A percentile compares a stretch with the other conserved stretches of the same genome.
Conservation (phyloP, 2,113 vertebrate genomes). For the Pachypanchax playfairii region DNA sequence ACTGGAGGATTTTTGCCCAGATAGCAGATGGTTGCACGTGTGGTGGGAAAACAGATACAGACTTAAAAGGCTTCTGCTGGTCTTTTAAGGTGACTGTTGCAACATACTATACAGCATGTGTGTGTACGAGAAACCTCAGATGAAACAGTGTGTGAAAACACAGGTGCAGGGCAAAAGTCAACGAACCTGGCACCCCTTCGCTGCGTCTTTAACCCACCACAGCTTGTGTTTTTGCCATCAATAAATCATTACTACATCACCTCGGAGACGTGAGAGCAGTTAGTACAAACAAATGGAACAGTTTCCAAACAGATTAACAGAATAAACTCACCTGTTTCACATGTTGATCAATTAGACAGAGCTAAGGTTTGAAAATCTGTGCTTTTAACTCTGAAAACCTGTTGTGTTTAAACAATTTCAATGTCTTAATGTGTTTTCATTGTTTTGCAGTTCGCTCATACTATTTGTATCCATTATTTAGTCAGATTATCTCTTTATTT, state of each 20-base stretch:
- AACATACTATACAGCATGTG: constrained; percentile 42
- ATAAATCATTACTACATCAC: constrained; percentile 23
- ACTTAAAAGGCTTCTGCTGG: constrained; percentile 46
- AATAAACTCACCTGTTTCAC: neutral
- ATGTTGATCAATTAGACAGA: neutral
- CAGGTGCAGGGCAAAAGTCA: constrained; percentile 68
- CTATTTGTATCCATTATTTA: too few relatives aligned
- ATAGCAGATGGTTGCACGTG: constrained; percentile 42
- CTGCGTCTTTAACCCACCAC: constrained; percentile 20
- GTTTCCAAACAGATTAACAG: constrained; percentile 13
- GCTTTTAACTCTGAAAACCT: neutral
- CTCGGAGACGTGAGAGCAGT: neutral
- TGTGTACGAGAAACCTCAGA: constrained; percentile 34
- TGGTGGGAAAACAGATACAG: constrained; percentile 25
- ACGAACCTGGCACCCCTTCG: constrained; percentile 45
- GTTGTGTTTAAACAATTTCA: too few relatives aligned
- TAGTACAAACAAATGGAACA: constrained; percentile 27
- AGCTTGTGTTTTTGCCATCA: constrained; percentile 43
- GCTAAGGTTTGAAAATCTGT: neutral
- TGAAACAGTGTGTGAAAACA: constrained; percentile 43
- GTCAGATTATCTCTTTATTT: too few relatives aligned
- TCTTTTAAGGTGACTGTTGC: constrained; percentile 70
- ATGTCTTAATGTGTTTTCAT: too few relatives aligned
- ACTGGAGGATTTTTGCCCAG: constrained; percentile 30
- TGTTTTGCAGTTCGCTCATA: too few relatives aligned